Evolutionary conservation across 2,113 vertebrate species (phyloP).

Genomic region (Oxyruncus cristatus): DNA sequence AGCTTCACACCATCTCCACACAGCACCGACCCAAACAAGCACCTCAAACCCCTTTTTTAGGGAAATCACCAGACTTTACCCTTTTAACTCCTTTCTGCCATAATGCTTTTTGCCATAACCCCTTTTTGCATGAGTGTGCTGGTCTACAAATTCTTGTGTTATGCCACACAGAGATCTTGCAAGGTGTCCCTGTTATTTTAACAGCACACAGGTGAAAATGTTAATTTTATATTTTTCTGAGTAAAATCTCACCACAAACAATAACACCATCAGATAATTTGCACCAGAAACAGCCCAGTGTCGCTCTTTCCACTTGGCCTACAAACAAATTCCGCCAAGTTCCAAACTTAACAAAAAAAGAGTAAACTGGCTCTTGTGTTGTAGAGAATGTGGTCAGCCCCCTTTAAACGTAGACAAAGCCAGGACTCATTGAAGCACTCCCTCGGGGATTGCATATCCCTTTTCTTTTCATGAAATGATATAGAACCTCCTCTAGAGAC

Average conservation of each 20-base stretch:
- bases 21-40: not conserved
- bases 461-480: not conserved
- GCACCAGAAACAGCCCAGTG: not conserved
- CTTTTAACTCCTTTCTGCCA: not conserved
- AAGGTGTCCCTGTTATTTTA: not conserved
- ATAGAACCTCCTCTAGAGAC: not conserved
- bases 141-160: not conserved
- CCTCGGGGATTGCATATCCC: not conserved
- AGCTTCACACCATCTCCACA: not conserved
- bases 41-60: not conserved
- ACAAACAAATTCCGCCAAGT: not conserved
- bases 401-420: not conserved
- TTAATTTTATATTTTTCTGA: not conserved
- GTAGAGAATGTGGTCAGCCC: accelerated
- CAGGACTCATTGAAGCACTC: not conserved
- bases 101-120: not conserved
- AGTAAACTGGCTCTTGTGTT: not conserved
- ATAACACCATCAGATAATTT: not conserved
- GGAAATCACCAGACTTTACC: not conserved
- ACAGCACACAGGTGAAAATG: not conserved
- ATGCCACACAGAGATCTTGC: not conserved
- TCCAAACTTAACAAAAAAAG: not conserved
- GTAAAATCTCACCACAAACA: not conserved
- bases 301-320: not conserved
- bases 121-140: not conserved